A percentile compares a stretch with the other conserved stretches of the same genome.
These are phyloP conservation scores for Phainopepla nitens DNA, from an alignment of 2,113 vertebrate species.

Conservation along the genomic window DNA sequence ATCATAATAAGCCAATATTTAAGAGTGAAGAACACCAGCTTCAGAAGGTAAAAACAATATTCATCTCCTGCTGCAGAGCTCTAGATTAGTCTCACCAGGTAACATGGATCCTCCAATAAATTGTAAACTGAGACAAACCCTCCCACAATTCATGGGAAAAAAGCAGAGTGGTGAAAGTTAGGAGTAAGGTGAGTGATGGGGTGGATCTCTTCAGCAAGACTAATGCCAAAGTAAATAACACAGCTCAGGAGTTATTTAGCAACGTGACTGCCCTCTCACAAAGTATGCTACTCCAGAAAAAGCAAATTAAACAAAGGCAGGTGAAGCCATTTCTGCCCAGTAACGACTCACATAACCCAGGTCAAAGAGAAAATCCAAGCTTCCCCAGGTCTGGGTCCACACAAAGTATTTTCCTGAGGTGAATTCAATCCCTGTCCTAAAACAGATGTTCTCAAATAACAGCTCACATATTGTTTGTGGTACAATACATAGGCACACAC, in stretches of 20 bases:
- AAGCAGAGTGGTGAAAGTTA: not conserved
- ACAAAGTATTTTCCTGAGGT: not conserved
- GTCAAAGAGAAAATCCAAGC: not conserved
- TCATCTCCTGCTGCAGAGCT: not conserved
- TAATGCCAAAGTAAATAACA: not conserved
- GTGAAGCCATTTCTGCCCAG: not conserved
- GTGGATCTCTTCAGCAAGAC: not conserved
- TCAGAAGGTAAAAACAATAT: not conserved
- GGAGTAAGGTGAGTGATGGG: not conserved
- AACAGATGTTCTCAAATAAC: not conserved
- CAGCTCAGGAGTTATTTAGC: not conserved
- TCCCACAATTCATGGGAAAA: not conserved
- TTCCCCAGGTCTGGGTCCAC: not conserved
- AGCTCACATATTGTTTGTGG: not conserved
- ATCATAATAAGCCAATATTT: not conserved
- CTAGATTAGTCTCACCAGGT: not conserved
- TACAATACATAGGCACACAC: rapidly evolving
- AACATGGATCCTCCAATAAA: not conserved
- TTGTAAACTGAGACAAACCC: not conserved
- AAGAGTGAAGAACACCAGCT: not conserved
- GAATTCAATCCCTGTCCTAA: not conserved
- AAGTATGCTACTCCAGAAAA: not conserved
- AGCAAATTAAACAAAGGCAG: not conserved
- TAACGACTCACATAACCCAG: rapidly evolving
- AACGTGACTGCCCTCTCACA: not conserved